Conservation (phyloP, 1,140 invertebrate species). For the Limonius californicus region DNA sequence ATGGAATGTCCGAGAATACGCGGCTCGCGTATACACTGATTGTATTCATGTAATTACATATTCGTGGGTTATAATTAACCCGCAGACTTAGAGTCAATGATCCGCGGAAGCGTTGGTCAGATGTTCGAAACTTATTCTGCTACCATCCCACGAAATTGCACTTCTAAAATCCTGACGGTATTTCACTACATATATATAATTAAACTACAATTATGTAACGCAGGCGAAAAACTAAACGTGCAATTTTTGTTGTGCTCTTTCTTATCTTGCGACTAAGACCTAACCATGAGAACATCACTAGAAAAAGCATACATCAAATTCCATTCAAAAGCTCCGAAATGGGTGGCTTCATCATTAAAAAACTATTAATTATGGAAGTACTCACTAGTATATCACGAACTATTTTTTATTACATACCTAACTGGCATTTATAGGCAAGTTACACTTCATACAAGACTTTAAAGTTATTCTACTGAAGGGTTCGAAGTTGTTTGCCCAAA, state of each 20-base stretch:
- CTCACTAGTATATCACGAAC: too few relatives aligned
- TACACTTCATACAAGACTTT: too few relatives aligned
- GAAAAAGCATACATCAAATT: background rate
- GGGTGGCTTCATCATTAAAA: too few relatives aligned
- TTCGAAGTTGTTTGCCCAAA: too few relatives aligned
- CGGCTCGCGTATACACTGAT: conserved; percentile 45
- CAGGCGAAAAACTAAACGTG: background rate
- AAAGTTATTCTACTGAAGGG: too few relatives aligned
- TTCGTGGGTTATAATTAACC: conserved; percentile 47
- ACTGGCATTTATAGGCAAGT: too few relatives aligned
- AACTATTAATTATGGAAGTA: too few relatives aligned
- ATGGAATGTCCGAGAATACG: conserved; percentile 43
- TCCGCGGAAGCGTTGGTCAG: conserved; percentile 41
- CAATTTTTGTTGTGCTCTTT: background rate
- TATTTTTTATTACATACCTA: too few relatives aligned
- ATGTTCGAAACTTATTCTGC: conserved; percentile 37
- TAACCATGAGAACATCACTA: background rate
- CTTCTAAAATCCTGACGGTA: conserved; percentile 7
- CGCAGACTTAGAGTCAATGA: conserved; percentile 41
- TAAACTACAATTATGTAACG: conserved; percentile 10
- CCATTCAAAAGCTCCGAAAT: background rate
- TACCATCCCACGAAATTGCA: conserved; percentile 22
- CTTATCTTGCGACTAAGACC: background rate
- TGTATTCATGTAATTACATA: conserved; percentile 47
- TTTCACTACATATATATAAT: conserved; percentile 4